These are phyloP conservation scores for Rhyacophila evoluta DNA, from an alignment of 2,888 invertebrate genomes.

Conservation along the genomic window DNA sequence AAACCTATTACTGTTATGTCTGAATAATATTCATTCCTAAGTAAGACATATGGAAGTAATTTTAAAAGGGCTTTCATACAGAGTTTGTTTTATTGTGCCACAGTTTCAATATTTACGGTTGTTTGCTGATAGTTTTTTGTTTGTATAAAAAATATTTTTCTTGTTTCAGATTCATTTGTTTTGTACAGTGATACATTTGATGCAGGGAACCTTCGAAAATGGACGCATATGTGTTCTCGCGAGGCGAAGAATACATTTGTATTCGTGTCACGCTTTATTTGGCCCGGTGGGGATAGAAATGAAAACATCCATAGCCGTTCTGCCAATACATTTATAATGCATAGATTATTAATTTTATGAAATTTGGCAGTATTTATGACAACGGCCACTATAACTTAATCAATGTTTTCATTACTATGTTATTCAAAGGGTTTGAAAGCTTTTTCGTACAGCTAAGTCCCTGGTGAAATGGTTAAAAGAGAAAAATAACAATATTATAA, in stretches of 20 bases:
- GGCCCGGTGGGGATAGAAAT: constrained; percentile 41
- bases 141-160: not conserved
- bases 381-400: not conserved
- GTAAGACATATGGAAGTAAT: too few relatives aligned
- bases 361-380: not conserved
- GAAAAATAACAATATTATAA: too few relatives aligned
- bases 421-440: too few relatives aligned
- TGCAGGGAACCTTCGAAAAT: constrained; percentile 6
- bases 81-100: not conserved
- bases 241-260: constrained; percentile 29
- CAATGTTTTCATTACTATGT: not conserved
- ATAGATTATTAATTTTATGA: constrained; percentile 3
- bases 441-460: too few relatives aligned
- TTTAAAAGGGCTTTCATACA: too few relatives aligned
- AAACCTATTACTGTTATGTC: too few relatives aligned
- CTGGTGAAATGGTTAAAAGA: too few relatives aligned
- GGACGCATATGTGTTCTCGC: not conserved
- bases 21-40: too few relatives aligned
- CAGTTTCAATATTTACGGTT: not conserved
- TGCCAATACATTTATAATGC: constrained; percentile 39
- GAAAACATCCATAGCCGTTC: constrained; percentile 34
- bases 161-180: constrained; percentile 13
- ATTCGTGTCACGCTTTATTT: constrained; percentile 43
- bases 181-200: constrained; percentile 9
- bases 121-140: not conserved